Percentiles rank a stretch among this genome's conserved stretches.
phyloP scores from a whole-genome alignment of 2,113 vertebrate genomes.

The Platichthys flesus region DNA sequence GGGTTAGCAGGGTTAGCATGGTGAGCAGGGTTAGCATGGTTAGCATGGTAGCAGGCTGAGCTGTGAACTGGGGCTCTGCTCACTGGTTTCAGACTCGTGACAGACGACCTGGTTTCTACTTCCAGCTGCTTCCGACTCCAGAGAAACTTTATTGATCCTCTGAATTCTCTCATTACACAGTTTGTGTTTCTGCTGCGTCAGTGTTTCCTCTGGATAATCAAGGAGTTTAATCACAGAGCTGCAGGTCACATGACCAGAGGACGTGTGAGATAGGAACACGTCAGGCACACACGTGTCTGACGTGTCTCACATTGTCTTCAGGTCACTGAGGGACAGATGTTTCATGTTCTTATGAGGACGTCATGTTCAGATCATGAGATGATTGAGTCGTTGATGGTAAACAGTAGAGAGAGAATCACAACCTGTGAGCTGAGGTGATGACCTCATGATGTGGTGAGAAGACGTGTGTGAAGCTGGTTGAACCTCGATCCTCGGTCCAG shows the following conservation, averaged over 20 bases:
- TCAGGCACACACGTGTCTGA: not conserved
- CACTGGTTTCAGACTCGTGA: not conserved
- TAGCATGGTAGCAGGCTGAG: too few relatives aligned
- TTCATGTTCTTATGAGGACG: too few relatives aligned
- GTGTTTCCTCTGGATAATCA: not conserved
- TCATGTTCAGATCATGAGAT: not conserved
- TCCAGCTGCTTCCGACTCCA: not conserved
- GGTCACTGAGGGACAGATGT: too few relatives aligned
- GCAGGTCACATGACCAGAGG: not conserved
- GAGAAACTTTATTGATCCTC: not conserved
- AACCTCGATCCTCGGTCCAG: too few relatives aligned
- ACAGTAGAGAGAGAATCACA: too few relatives aligned
- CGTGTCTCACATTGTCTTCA: too few relatives aligned
- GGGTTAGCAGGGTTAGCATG: too few relatives aligned
- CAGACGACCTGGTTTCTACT: not conserved
- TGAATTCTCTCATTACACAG: not conserved
- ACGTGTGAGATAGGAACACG: not conserved
- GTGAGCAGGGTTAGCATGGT: too few relatives aligned
- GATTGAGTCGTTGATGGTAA: too few relatives aligned
- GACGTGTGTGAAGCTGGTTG: too few relatives aligned
- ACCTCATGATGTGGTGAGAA: not conserved
- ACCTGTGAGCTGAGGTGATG: not conserved
- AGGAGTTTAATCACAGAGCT: not conserved
- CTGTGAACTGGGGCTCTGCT: not conserved
- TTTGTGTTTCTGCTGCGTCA: not conserved